phyloP scores from a whole-genome alignment of 2,888 invertebrate species.

The Tholera decimalis region DNA sequence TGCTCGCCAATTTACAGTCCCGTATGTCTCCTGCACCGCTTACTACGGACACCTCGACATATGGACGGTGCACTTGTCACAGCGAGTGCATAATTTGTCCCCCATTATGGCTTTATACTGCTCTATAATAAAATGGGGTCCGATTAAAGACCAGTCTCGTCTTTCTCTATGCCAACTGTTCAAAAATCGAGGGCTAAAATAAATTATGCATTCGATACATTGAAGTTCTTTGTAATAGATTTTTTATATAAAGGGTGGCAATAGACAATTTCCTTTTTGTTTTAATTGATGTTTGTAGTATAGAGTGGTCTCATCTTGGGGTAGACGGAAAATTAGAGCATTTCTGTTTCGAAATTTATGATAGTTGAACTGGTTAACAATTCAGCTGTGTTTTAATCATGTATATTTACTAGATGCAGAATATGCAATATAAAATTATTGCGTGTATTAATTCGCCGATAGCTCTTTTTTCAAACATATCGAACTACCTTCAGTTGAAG shows the following conservation, averaged over 20 bases:
- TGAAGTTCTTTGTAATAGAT: slow-evolving; percentile 86
- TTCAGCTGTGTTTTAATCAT: no score
- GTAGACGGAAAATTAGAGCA: background rate
- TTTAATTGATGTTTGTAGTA: slow-evolving; percentile 38
- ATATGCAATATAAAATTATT: no score
- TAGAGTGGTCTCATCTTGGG: slow-evolving; percentile 1
- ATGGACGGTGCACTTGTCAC: slow-evolving; percentile 88
- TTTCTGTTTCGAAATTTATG: no score
- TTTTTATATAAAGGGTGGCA: slow-evolving; percentile 76
- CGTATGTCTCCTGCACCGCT: slow-evolving; percentile 77
- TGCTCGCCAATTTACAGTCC: slow-evolving; percentile 14
- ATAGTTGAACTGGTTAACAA: no score
- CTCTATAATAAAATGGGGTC: slow-evolving; percentile 85
- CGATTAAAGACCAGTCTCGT: slow-evolving; percentile 87
- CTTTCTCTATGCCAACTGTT: slow-evolving; percentile 89
- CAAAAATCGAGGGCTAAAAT: slow-evolving; percentile 75
- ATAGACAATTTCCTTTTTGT: slow-evolving; percentile 81
- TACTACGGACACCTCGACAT: slow-evolving; percentile 88
- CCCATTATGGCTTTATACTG: slow-evolving; percentile 84
- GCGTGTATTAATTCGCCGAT: no score
- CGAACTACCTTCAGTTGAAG: background rate
- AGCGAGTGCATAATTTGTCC: slow-evolving; percentile 87
- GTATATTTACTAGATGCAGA: no score
- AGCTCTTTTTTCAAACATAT: background rate
- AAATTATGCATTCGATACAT: slow-evolving; percentile 89